Evolutionary conservation across 2,888 invertebrate species (phyloP).

Genomic region (Allygus modestus): DNA sequence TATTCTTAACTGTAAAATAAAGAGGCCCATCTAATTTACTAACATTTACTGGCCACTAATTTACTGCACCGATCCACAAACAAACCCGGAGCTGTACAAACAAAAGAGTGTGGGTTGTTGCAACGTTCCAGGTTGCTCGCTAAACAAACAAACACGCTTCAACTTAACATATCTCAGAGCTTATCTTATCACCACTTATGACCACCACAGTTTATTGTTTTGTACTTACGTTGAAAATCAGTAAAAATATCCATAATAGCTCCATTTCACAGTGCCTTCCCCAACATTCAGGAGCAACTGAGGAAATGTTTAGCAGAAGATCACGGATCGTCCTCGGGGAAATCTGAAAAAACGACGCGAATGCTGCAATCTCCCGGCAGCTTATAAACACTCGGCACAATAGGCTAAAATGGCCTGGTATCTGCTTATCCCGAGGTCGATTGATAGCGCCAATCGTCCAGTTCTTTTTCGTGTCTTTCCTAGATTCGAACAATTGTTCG

Average conservation of each 20-base stretch:
- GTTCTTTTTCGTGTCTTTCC: not conserved
- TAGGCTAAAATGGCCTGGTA: not conserved
- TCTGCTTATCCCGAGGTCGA: not conserved
- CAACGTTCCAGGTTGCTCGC: not conserved
- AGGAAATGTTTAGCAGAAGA: constrained; percentile 6
- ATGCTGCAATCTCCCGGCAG: not conserved
- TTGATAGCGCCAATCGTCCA: not conserved
- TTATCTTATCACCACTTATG: too few species aligned
- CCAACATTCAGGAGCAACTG: not conserved
- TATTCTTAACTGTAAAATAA: too few species aligned
- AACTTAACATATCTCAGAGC: not conserved
- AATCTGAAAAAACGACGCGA: not conserved
- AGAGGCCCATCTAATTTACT: too few species aligned
- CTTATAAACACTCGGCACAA: constrained; percentile 5
- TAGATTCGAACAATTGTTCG: not conserved
- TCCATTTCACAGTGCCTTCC: not conserved
- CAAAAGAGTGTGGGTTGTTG: not conserved
- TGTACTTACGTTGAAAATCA: constrained; percentile 18
- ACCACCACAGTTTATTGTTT: not conserved
- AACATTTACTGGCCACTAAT: too few species aligned
- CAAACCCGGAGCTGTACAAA: not conserved
- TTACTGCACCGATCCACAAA: not conserved
- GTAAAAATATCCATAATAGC: constrained; percentile 12
- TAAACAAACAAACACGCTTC: constrained; percentile 11
- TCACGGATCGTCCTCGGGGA: not conserved